Conservation (phyloP, 2,113 vertebrate genomes). For the Vicugna pacos region DNA sequence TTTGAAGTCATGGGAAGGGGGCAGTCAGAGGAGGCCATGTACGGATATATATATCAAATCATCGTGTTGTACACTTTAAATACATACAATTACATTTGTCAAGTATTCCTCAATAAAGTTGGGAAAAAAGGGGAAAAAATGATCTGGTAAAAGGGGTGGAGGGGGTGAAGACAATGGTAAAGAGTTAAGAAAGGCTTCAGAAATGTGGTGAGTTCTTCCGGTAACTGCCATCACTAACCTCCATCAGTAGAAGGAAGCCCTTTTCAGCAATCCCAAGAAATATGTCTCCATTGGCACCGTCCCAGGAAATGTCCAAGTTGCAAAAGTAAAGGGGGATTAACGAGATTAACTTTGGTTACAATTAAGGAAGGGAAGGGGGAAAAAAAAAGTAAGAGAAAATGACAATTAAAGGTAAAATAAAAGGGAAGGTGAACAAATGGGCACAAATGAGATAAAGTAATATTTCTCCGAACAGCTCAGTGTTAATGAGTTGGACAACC, state of each 20-base stretch:
- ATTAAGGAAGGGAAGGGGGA: not conserved
- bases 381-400: not conserved
- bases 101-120: not conserved
- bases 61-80: not conserved
- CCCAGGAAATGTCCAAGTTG: not conserved
- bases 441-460: not conserved
- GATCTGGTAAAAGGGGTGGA: not conserved
- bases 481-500: not conserved
- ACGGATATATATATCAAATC: not conserved
- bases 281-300: not conserved
- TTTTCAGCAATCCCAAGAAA: not conserved
- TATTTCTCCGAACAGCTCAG: not conserved
- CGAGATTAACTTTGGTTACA: not conserved
- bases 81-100: not conserved
- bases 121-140: not conserved
- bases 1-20: not conserved
- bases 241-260: not conserved
- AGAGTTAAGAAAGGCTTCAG: not conserved
- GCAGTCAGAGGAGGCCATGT: not conserved
- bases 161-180: not conserved
- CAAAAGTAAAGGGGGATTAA: not conserved
- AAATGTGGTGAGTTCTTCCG: rapidly evolving
- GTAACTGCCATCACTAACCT: not conserved
- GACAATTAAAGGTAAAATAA: not conserved
- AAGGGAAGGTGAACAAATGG: not conserved